Conservation (phyloP, 2,797 vertebrate species). For the Rhynchotus rufescens region DNA sequence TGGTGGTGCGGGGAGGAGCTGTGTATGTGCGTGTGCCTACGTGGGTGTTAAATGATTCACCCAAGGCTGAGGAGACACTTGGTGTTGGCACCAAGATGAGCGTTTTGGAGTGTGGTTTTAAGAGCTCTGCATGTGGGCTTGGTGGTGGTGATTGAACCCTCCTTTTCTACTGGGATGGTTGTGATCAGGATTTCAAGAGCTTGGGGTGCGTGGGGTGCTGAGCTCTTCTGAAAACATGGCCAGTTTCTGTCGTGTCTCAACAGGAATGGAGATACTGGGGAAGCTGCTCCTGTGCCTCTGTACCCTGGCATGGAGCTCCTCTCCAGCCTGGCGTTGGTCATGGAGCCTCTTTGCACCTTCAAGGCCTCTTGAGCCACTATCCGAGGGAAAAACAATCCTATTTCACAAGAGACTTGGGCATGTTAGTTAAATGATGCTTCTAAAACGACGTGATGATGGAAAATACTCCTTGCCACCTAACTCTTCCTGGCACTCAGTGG, state of each 20-base stretch:
- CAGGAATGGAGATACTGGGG: not conserved
- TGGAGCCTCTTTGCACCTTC: not conserved
- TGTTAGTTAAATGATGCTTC: constrained; percentile 12
- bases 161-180: not conserved
- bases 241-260: not conserved
- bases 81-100: not conserved
- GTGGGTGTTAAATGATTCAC: constrained; percentile 39
- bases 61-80: not conserved
- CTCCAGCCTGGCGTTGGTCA: not conserved
- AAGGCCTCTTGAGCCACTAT: not conserved
- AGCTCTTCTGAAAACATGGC: not conserved
- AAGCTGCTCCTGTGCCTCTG: not conserved
- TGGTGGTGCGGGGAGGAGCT: constrained; percentile 33
- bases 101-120: not conserved
- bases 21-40: not conserved
- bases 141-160: not conserved
- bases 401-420: not conserved
- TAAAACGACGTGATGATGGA: not conserved
- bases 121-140: not conserved
- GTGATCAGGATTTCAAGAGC: not conserved
- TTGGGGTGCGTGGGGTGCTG: fast-evolving
- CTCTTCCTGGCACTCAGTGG: not conserved
- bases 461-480: constrained; percentile 19
- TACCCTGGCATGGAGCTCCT: not conserved
- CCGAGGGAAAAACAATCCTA: not conserved